Evolutionary conservation across 2,797 vertebrate species (phyloP), one percentile per base, ranked within the genome.

Genomic region (Pelodytes ibericus): DNA sequence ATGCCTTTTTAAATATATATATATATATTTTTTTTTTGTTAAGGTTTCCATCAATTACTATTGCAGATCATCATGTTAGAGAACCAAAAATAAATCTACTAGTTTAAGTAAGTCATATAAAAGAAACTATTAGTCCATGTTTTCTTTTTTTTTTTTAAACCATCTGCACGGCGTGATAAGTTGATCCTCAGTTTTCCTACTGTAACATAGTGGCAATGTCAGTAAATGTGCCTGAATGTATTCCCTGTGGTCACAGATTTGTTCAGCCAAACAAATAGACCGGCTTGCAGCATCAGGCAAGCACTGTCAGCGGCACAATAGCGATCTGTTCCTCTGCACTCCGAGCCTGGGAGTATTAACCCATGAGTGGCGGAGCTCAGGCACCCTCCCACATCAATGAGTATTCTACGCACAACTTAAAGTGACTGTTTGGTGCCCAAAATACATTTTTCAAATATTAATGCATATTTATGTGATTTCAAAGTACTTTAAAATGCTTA

Each of bases 231-330:
- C 77, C 72, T 77, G 64, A 72, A 74, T 84, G 81, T 83, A 77
- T 74, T 87, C 81, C 79, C 78, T n/a, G 3, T 71, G 49, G 81
- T 74, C 41, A 3, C 15, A 74, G 79, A 84, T 85, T 87, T 81
- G 41, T 83, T 87, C 82, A 74, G 64, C 41, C 77, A 82, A 87
- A 87, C 53, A 82, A 87, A 88, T 77, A 66, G 10, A 18, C 44
- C 41, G 51, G 31, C 57, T 77, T 71, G 61, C 6, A 18, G 68
- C 77, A 82, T 65, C 59, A 70, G 77, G 80, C 79, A 84, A 74
- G 83, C 77, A 71, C 72, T 82, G 66, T 85, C 81, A 74, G 68
- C 72, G 67, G 33, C 4, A 68, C 33, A 73, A 69, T 59, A 71
- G 16, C 15, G 33, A 41, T 64, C 59, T 47, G 51, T 29, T 74